Conservation (phyloP, 2,113 vertebrate species). For the Ptilorrhoa leucosticta region DNA sequence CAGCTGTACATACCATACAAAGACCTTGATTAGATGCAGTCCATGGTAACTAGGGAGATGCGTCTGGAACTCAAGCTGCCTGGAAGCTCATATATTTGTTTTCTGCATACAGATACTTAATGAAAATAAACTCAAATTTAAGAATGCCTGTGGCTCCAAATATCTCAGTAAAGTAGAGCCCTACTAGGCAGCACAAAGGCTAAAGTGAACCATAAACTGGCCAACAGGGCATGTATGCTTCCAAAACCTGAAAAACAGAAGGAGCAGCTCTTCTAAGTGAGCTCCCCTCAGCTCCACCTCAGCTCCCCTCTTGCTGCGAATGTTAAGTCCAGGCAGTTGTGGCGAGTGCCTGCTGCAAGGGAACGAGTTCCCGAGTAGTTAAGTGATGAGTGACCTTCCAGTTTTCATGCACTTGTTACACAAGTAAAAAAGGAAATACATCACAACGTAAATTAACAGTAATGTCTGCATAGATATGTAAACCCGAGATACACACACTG, state of each 20-base stretch:
- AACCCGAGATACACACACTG: background rate
- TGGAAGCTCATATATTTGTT: background rate
- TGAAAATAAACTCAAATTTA: background rate
- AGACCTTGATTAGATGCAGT: background rate
- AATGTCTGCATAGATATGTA: background rate
- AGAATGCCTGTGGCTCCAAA: background rate
- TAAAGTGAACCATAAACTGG: background rate
- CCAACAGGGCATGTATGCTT: background rate
- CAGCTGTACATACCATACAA: background rate
- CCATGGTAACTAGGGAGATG: background rate
- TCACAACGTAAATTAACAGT: background rate
- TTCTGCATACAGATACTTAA: background rate
- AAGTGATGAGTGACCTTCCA: background rate
- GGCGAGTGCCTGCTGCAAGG: background rate
- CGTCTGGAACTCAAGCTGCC: background rate
- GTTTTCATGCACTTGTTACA: background rate
- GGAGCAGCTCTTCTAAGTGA: background rate
- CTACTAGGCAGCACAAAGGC: background rate
- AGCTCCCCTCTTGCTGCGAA: background rate
- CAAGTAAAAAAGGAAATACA: background rate
- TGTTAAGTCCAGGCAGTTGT: background rate
- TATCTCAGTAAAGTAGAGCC: background rate
- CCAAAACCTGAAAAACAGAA: background rate
- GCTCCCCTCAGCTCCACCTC: background rate
- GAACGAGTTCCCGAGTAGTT: background rate